phyloP scores from a whole-genome alignment of 2,888 invertebrate genomes.

The Euspilapteryx auroguttella region DNA sequence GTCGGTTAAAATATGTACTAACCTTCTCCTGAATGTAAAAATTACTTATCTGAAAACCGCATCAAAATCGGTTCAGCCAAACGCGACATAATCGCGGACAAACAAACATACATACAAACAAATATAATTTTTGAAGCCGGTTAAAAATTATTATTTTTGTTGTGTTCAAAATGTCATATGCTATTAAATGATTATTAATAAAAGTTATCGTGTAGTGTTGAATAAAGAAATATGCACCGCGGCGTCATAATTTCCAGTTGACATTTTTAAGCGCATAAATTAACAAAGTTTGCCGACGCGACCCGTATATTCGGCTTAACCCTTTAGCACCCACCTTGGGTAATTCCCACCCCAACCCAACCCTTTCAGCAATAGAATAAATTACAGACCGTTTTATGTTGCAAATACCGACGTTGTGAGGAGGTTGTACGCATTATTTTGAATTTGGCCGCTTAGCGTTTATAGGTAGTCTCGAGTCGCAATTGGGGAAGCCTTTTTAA shows the following conservation, averaged over 20 bases:
- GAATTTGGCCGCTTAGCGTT: constrained; percentile 57
- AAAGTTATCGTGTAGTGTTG: too few relatives aligned
- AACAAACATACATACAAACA: too few relatives aligned
- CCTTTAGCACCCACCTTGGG: constrained; percentile 62
- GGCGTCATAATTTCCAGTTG: constrained; percentile 58
- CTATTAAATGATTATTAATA: too few relatives aligned
- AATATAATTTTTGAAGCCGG: too few relatives aligned
- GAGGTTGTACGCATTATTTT: constrained; percentile 59
- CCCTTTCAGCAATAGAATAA: constrained; percentile 63
- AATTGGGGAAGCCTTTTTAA: constrained; percentile 52
- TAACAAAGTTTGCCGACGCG: constrained; percentile 55
- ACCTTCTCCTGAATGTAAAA: too few relatives aligned
- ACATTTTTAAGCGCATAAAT: constrained; percentile 63
- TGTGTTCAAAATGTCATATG: too few relatives aligned
- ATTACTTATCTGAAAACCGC: too few relatives aligned
- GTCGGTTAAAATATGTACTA: too few relatives aligned
- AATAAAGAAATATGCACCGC: constrained; percentile 47
- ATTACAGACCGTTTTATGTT: constrained; percentile 60
- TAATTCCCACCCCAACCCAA: constrained; percentile 58
- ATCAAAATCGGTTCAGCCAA: too few relatives aligned
- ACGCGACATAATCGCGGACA: too few relatives aligned
- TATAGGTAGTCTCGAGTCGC: constrained; percentile 55
- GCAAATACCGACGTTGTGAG: constrained; percentile 53
- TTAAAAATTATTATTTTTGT: too few relatives aligned
- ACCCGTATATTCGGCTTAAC: constrained; percentile 60